phyloP scores from a whole-genome alignment of 2,888 invertebrate species.

The Ganaspis brasiliensis region DNA sequence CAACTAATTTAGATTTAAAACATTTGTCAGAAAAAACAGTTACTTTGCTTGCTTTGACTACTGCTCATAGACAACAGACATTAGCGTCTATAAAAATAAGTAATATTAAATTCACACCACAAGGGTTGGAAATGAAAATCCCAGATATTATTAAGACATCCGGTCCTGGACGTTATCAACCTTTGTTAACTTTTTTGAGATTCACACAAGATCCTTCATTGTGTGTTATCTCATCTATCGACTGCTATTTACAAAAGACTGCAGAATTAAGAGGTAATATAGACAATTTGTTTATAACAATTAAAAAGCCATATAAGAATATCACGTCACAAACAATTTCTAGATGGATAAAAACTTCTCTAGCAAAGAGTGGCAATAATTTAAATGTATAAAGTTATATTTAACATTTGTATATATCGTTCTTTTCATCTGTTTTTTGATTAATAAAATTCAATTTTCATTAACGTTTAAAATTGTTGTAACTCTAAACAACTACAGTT shows the following conservation, averaged over 20 bases:
- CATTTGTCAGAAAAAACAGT: slow-evolving; percentile 50
- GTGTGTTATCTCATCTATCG: slow-evolving; percentile 37
- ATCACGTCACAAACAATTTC: slow-evolving; percentile 45
- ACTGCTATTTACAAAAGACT: slow-evolving; percentile 35
- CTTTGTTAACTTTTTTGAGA: slow-evolving; percentile 44
- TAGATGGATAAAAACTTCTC: slow-evolving; percentile 47
- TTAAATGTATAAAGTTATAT: too few relatives aligned
- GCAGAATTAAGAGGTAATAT: slow-evolving; percentile 22
- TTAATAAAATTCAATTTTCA: too few relatives aligned
- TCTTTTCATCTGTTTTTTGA: too few relatives aligned
- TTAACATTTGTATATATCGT: too few relatives aligned
- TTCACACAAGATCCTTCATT: slow-evolving; percentile 34
- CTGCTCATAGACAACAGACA: slow-evolving; percentile 54
- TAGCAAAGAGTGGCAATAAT: slow-evolving; percentile 32
- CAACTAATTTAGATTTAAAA: slow-evolving; percentile 47
- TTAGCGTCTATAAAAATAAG: slow-evolving; percentile 45
- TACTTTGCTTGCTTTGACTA: slow-evolving; percentile 48
- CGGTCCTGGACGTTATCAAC: slow-evolving; percentile 40
- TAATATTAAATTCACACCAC: slow-evolving; percentile 42
- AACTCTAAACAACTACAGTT: slow-evolving; percentile 40
- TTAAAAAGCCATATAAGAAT: slow-evolving; percentile 43
- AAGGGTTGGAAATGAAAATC: slow-evolving; percentile 52
- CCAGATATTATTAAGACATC: slow-evolving; percentile 54
- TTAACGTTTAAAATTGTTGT: not conserved
- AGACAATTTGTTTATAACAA: slow-evolving; percentile 45